Evolutionary conservation across 2,888 invertebrate genomes (phyloP).

Genomic region (Sinohyriopsis cumingii): DNA sequence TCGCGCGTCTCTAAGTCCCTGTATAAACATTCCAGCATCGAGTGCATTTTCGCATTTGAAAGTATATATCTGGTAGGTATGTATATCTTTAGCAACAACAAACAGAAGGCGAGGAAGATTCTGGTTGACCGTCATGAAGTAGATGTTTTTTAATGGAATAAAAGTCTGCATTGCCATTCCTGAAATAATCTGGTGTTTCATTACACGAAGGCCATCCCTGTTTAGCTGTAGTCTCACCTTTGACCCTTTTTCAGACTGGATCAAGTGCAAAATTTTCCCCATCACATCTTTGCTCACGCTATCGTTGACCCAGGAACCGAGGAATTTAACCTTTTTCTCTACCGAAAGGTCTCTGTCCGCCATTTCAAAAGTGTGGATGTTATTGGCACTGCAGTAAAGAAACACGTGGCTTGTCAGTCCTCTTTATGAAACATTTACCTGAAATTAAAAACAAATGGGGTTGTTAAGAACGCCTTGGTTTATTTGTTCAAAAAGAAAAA

Average conservation of each 20-base stretch:
- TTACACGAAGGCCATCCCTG: conserved; percentile 39
- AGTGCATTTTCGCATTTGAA: conserved; percentile 41
- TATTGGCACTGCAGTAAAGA: background rate
- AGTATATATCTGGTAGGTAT: conserved; percentile 46
- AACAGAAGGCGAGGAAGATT: conserved; percentile 44
- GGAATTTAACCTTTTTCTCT: conserved; percentile 45
- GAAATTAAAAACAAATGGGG: too few relatives aligned
- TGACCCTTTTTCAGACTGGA: conserved; percentile 42
- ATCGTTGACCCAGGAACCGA: conserved; percentile 54
- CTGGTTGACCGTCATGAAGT: conserved; percentile 49
- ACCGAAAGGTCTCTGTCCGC: conserved; percentile 6
- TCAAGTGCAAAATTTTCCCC: conserved; percentile 34
- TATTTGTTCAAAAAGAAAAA: too few relatives aligned
- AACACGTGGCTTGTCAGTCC: background rate
- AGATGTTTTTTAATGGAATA: conserved; percentile 38
- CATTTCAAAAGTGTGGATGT: background rate
- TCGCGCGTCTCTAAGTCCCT: conserved; percentile 30
- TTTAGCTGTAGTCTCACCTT: conserved; percentile 48
- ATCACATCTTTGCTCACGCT: conserved; percentile 29
- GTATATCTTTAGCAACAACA: conserved; percentile 38
- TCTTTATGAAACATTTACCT: too few relatives aligned
- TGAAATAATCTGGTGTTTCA: conserved; percentile 36
- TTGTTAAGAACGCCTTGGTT: too few relatives aligned
- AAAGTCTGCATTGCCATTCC: conserved; percentile 36
- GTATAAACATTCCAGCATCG: conserved; percentile 45